A percentile compares a stretch with the other conserved stretches of the same genome.
These are phyloP conservation scores for Centropristis striata DNA, from an alignment of 2,113 vertebrate genomes.

Conservation along the genomic window DNA sequence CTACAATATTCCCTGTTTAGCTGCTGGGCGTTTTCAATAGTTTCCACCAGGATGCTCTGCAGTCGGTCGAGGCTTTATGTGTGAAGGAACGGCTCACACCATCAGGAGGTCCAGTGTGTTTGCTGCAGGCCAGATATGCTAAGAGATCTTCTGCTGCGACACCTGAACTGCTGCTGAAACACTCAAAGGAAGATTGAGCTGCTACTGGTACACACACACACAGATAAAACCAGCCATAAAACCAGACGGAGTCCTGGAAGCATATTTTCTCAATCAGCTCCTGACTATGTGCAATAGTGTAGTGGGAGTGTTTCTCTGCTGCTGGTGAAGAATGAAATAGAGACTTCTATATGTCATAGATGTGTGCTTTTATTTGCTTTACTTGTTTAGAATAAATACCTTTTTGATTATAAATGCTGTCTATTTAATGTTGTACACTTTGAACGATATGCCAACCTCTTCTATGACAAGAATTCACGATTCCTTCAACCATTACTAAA, in stretches of 20 bases:
- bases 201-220: neutral
- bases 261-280: neutral
- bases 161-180: slow-evolving; percentile 5
- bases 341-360: too few relatives aligned
- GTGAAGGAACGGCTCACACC: slow-evolving; percentile 27
- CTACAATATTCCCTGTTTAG: neutral
- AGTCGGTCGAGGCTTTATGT: slow-evolving; percentile 13
- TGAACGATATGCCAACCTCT: too few relatives aligned
- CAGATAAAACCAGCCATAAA: slow-evolving; percentile 3
- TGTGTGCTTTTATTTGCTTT: too few relatives aligned
- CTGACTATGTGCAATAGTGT: neutral
- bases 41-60: slow-evolving; percentile 8
- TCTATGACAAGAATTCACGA: too few relatives aligned
- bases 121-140: slow-evolving; percentile 52
- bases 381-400: too few relatives aligned
- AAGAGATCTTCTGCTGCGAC: slow-evolving; percentile 34
- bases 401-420: too few relatives aligned
- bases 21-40: slow-evolving; percentile 30
- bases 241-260: neutral
- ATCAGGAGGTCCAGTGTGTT: slow-evolving; percentile 49
- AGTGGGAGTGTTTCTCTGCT: too few relatives aligned
- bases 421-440: too few relatives aligned
- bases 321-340: too few relatives aligned
- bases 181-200: neutral
- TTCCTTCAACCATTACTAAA: too few relatives aligned